Base-by-base conservation (phyloP, 2,113 vertebrate genomes). In the Dicerorhinus sumatrensis region DNA sequence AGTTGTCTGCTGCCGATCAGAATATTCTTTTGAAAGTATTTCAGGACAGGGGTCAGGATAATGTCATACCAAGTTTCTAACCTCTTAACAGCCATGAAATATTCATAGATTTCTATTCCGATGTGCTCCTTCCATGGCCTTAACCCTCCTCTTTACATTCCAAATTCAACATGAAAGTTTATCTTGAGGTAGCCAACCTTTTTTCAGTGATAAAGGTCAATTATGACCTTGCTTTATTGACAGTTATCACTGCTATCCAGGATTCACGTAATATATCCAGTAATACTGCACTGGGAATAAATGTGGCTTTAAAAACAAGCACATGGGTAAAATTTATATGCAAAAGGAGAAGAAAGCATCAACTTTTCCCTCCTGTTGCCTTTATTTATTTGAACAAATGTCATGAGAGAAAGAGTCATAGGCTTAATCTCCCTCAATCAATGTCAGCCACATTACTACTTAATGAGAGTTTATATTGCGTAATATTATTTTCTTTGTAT, bases 351-450 rank as follows among this genome's bases (percentile, higher is more conserved):
- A 98, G 97, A 98, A 97, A 92, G 86, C 93, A 98, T 97, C 98
- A 98, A 98, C 96, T 98, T 99, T 97, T 95, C 92, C 90, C 87
- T 96, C 96, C 96, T 91, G 87, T 97, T 98, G 93, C 97, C 96
- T 98, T 97, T 99, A 98, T 99, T 99, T 98, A 98, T 98, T 99
- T 99, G 99, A 99, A 98, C 98, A 98, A 99, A 98, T 97, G 98
- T 99, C 98, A 98, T 96, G 97, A 98, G 95, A 98, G 98, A 98
- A 98, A 97, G 92, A 98, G 98, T 98, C 98, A 97, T 98, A 95
- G 98, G 98, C 97, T 99, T 99, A 99, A 99, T 99, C 98, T 99
- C 97, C 98, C 98, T 99, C 99, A 99, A 98, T 99, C 98, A 99
- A 98, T 99, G 98, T 99, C 99, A 99, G 97, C 92, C 95, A 98